Evolutionary conservation across 2,888 invertebrate genomes (phyloP).

Genomic region (Oscheius sp.): DNA sequence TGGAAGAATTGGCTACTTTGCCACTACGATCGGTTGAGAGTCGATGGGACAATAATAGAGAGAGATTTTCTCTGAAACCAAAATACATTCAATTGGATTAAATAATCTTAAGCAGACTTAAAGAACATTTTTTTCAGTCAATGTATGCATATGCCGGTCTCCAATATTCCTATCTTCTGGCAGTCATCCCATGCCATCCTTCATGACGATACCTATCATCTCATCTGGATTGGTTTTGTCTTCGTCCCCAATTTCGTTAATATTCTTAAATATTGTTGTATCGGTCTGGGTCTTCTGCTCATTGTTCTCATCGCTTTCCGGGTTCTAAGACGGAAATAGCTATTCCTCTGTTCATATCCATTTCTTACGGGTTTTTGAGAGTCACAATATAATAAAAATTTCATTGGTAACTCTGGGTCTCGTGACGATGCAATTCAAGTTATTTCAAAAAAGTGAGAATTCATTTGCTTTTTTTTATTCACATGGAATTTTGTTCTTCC

Average conservation of each 20-base stretch:
- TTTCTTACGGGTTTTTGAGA: too few species aligned
- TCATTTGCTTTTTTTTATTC: neutral
- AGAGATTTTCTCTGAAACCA: neutral
- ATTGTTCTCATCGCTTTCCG: slow-evolving; percentile 34
- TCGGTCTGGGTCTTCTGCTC: slow-evolving; percentile 42
- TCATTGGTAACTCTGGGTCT: too few species aligned
- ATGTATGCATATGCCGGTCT: slow-evolving; percentile 51
- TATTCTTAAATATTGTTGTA: slow-evolving; percentile 39
- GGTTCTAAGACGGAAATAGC: slow-evolving; percentile 2
- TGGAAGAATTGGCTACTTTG: too few species aligned
- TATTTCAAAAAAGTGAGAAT: neutral
- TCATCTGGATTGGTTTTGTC: slow-evolving; percentile 53
- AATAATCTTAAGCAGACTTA: neutral
- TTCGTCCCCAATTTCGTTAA: slow-evolving; percentile 46
- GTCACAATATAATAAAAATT: too few species aligned
- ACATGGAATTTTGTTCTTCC: slow-evolving; percentile 30
- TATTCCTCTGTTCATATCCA: neutral
- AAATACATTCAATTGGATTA: neutral
- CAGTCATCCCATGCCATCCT: slow-evolving; percentile 48
- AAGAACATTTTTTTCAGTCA: slow-evolving; percentile 37
- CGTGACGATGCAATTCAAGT: too few species aligned
- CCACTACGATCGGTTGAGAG: neutral
- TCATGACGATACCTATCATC: slow-evolving; percentile 41
- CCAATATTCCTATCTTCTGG: slow-evolving; percentile 57
- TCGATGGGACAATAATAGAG: too few species aligned